These are phyloP conservation scores for Nasonia vitripennis DNA, from an alignment of 1,140 invertebrate genomes.

Conservation along the genomic window DNA sequence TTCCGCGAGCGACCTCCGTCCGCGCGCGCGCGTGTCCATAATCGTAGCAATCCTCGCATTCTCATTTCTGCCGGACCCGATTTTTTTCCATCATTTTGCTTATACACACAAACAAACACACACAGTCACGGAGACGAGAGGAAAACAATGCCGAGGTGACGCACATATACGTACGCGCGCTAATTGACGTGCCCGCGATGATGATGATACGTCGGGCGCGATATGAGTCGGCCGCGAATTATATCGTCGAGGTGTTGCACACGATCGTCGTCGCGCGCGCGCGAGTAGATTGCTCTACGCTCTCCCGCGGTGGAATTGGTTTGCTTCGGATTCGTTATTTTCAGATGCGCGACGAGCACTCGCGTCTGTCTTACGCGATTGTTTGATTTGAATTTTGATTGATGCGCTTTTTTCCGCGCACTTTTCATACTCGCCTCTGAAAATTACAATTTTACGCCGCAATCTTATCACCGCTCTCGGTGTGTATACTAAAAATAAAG, in stretches of 20 bases:
- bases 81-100: not conserved
- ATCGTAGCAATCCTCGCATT: conserved; percentile 31
- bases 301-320: conserved; percentile 16
- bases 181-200: conserved; percentile 12
- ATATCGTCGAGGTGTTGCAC: not conserved
- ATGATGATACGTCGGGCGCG: conserved; percentile 21
- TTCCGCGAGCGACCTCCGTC: conserved; percentile 3
- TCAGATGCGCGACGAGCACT: too few species aligned
- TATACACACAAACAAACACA: not conserved
- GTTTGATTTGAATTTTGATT: conserved; percentile 1
- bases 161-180: not conserved
- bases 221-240: conserved; percentile 3
- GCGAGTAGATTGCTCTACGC: conserved; percentile 12
- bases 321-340: conserved; percentile 37
- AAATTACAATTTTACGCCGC: too few species aligned
- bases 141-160: conserved; percentile 26
- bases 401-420: not conserved
- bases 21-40: not conserved
- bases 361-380: not conserved
- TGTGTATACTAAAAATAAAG: too few species aligned
- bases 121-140: not conserved
- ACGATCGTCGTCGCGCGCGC: not conserved
- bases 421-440: too few species aligned
- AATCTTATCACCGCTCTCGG: too few species aligned
- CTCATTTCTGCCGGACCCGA: not conserved